phyloP scores from a whole-genome alignment of 2,797 vertebrate species.

The Siniperca scherzeri region DNA sequence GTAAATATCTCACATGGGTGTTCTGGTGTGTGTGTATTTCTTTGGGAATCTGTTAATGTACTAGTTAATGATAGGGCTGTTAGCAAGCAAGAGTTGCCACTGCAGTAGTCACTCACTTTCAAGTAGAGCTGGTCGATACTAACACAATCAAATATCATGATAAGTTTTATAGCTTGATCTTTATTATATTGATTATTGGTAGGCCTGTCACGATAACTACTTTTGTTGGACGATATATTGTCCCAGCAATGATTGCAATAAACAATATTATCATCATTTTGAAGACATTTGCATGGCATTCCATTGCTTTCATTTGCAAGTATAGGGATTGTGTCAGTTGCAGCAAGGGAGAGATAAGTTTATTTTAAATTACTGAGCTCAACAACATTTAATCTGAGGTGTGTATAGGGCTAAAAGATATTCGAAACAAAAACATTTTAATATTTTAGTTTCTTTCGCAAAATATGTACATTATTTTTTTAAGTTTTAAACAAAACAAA shows the following conservation, averaged over 20 bases:
- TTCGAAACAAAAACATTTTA: background rate
- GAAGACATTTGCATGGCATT: too few relatives aligned
- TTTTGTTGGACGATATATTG: too few relatives aligned
- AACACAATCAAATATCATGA: background rate
- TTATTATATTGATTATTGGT: background rate
- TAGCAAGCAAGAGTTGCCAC: slow-evolving; percentile 43
- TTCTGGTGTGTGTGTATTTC: slow-evolving; percentile 62
- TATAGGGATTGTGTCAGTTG: too few relatives aligned
- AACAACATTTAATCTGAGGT: slow-evolving; percentile 7
- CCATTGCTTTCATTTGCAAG: too few relatives aligned
- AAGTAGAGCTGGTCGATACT: slow-evolving; percentile 5
- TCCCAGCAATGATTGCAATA: too few relatives aligned
- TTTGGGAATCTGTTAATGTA: slow-evolving; percentile 77
- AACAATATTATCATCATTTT: too few relatives aligned
- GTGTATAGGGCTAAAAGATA: background rate
- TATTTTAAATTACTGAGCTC: background rate
- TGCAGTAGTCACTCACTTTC: slow-evolving; percentile 14
- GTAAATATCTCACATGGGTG: slow-evolving; percentile 77
- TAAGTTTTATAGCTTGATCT: background rate
- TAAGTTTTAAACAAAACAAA: background rate
- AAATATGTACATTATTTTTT: background rate
- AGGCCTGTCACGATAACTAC: too few relatives aligned
- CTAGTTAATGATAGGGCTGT: slow-evolving; percentile 70
- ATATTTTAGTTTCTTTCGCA: background rate
- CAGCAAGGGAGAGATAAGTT: background rate